Conservation (phyloP, 2,888 invertebrate species). For the Agonum fuliginosum region DNA sequence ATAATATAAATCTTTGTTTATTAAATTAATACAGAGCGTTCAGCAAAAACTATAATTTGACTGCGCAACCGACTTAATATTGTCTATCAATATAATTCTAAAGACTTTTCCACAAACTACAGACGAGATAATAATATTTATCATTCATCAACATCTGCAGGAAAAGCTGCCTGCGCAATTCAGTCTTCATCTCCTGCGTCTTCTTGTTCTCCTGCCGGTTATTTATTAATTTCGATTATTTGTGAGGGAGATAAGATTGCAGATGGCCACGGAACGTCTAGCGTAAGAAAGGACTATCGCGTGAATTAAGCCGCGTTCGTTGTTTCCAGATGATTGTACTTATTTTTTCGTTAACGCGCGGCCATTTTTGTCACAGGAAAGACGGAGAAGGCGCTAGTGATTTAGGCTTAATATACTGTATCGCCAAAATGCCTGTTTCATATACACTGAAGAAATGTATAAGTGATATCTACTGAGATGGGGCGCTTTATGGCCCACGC, state of each 20-base stretch:
- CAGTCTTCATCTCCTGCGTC: no score
- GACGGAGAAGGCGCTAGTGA: constrained; percentile 19
- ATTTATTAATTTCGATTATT: constrained; percentile 31
- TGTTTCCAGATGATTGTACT: constrained; percentile 44
- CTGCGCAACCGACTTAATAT: no score
- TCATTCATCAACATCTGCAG: no score
- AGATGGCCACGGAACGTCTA: not conserved
- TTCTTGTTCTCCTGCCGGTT: no score
- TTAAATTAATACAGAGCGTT: no score
- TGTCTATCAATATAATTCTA: no score
- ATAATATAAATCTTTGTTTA: no score
- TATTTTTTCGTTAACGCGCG: constrained; percentile 43
- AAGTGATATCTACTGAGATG: constrained; percentile 48
- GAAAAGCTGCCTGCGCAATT: no score
- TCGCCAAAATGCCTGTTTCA: constrained; percentile 52
- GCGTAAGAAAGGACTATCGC: not conserved
- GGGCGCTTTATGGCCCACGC: not conserved
- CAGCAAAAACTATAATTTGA: no score
- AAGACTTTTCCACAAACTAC: no score
- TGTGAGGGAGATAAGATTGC: constrained; percentile 4
- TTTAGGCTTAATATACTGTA: constrained; percentile 53
- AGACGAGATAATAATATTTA: no score
- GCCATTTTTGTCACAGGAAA: constrained; percentile 37
- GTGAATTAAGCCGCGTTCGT: constrained; percentile 26
- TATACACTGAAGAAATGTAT: constrained; percentile 54